Conservation (phyloP, 1,140 invertebrate species). For the Tetragnatha versicolor region DNA sequence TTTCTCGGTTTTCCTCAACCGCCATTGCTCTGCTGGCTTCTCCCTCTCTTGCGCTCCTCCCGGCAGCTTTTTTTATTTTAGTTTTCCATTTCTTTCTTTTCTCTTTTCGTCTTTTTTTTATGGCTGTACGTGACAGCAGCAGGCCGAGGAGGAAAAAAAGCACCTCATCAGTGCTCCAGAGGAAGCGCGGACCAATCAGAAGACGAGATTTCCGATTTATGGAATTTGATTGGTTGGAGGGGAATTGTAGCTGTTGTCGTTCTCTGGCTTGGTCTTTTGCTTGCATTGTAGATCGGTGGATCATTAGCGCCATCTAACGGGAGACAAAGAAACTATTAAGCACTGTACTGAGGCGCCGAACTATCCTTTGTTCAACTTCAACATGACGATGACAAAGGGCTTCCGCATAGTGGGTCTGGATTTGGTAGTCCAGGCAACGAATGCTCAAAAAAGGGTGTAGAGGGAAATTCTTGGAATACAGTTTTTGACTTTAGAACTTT, state of each 20-base stretch:
- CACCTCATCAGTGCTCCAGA: not conserved
- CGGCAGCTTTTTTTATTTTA: no score
- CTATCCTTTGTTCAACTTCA: no score
- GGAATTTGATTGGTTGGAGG: constrained; percentile 19
- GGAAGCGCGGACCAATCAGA: constrained; percentile 29
- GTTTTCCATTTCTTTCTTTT: not conserved
- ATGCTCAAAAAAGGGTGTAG: no score
- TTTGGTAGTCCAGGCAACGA: no score
- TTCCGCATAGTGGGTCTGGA: no score
- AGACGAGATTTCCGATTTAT: constrained; percentile 37
- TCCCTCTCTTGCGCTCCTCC: no score
- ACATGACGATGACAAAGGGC: no score
- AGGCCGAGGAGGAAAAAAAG: not conserved
- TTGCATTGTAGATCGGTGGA: not conserved
- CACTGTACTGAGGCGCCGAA: no score
- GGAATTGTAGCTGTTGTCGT: no score
- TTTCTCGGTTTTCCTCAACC: not conserved
- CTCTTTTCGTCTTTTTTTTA: not conserved
- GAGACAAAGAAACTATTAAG: not conserved
- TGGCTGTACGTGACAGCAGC: not conserved
- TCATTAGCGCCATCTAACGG: constrained; percentile 25
- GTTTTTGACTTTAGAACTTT: no score
- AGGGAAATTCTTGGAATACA: no score
- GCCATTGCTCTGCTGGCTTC: no score
- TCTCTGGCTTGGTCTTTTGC: constrained; percentile 9